Evolutionary conservation across 2,113 vertebrate genomes (phyloP).

Genomic region (Zosterops lateralis): DNA sequence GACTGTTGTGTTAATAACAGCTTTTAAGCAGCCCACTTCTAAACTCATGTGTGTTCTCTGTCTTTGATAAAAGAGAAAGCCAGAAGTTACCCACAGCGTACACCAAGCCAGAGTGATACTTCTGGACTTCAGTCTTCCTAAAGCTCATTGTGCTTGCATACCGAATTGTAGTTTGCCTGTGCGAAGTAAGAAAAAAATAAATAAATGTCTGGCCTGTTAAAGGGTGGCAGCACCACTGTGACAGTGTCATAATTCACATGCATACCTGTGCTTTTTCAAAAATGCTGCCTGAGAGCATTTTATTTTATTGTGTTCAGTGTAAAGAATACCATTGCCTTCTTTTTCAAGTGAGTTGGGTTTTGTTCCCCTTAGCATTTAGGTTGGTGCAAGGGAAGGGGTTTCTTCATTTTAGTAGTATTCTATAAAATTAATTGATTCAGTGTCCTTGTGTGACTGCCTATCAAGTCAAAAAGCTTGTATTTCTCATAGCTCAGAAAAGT

Average conservation of each 20-base stretch:
- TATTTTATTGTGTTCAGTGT: background rate
- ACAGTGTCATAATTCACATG: background rate
- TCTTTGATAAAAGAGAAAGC: background rate
- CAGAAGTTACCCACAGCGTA: background rate
- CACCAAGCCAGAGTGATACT: background rate
- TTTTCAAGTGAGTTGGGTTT: background rate
- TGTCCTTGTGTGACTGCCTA: background rate
- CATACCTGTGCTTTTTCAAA: background rate
- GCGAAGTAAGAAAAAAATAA: background rate
- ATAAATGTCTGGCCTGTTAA: background rate
- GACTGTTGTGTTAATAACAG: background rate
- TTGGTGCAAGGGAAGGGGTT: fast-evolving
- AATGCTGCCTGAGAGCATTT: background rate
- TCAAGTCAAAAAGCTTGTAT: background rate
- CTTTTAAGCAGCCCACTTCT: background rate
- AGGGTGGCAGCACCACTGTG: background rate
- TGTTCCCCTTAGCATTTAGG: background rate
- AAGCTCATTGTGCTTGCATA: background rate
- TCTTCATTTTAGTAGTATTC: background rate
- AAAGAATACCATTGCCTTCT: background rate
- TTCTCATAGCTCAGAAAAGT: background rate
- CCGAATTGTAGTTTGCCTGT: background rate
- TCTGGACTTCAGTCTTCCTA: background rate
- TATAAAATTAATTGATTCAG: background rate
- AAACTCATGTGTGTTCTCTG: background rate